A percentile compares a stretch with the other conserved stretches of the same genome.
Evolutionary conservation across 1,140 invertebrate genomes (phyloP).

Genomic region (Samia ricini): DNA sequence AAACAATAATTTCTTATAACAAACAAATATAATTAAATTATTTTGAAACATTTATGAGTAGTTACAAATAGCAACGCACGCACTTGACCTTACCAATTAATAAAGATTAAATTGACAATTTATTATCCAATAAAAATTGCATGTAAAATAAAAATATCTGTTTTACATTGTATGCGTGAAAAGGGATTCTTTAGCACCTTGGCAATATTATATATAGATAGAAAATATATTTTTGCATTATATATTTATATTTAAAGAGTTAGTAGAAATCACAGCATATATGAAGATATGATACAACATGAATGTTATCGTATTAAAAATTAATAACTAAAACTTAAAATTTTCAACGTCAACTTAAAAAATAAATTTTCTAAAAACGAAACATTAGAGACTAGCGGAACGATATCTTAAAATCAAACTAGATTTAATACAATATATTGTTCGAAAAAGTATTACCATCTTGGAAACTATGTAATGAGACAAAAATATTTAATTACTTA

Average conservation of each 20-base stretch:
- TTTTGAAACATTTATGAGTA: no score
- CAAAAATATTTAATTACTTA: no score
- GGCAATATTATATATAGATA: background rate
- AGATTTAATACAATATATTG: slow-evolving; percentile 24
- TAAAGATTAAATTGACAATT: no score
- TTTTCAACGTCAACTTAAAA: background rate
- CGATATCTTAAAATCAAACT: slow-evolving; percentile 27
- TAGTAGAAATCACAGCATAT: slow-evolving; percentile 64
- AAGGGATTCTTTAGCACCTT: background rate
- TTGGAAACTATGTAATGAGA: no score
- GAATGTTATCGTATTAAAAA: slow-evolving; percentile 20
- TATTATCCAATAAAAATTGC: no score
- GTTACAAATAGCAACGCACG: no score
- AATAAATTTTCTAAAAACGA: slow-evolving; percentile 19
- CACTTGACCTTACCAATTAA: no score
- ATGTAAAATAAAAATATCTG: no score
- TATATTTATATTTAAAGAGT: slow-evolving; percentile 11
- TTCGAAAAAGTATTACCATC: slow-evolving; percentile 23
- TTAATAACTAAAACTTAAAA: slow-evolving; percentile 5
- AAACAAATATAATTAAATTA: background rate
- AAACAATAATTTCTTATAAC: background rate
- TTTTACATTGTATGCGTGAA: no score
- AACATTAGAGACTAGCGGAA: slow-evolving; percentile 37
- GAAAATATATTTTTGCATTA: no score
- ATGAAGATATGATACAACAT: slow-evolving; percentile 31